phyloP scores from a whole-genome alignment of 1,140 invertebrate species.

The Atta texana region DNA sequence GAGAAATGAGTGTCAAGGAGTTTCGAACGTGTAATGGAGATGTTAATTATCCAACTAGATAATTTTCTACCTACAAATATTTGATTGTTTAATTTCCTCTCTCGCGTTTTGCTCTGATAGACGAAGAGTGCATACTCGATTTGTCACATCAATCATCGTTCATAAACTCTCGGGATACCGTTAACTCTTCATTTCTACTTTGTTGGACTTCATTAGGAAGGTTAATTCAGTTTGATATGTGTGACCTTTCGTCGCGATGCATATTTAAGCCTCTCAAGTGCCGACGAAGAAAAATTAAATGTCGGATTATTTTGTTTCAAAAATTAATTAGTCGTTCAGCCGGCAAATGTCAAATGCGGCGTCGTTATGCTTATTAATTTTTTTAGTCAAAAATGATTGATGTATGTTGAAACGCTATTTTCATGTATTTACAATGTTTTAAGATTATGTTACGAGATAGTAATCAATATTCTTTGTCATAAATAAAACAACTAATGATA shows the following conservation, averaged over 20 bases:
- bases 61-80: slow-evolving; percentile 39
- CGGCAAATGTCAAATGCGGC: neutral
- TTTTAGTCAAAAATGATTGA: slow-evolving; percentile 3
- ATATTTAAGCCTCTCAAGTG: slow-evolving; percentile 3
- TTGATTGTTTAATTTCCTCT: slow-evolving; percentile 14
- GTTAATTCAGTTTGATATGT: slow-evolving; percentile 51
- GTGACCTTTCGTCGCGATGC: slow-evolving; percentile 49
- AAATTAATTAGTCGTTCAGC: neutral
- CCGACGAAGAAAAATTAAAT: slow-evolving; percentile 28
- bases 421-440: neutral
- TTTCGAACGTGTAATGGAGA: slow-evolving; percentile 7
- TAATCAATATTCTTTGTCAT: neutral
- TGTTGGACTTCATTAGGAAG: slow-evolving; percentile 60
- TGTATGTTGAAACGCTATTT: neutral
- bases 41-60: slow-evolving; percentile 39
- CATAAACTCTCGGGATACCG: slow-evolving; percentile 41
- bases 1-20: neutral
- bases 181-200: slow-evolving; percentile 50
- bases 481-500: neutral
- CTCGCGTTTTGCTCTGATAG: slow-evolving; percentile 25
- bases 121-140: slow-evolving; percentile 35
- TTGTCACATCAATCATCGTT: slow-evolving; percentile 55
- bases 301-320: slow-evolving; percentile 10
- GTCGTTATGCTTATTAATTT: neutral
- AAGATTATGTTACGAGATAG: neutral